These are phyloP conservation scores for Xiphias gladius DNA, from an alignment of 2,113 vertebrate species.

Conservation along the genomic window DNA sequence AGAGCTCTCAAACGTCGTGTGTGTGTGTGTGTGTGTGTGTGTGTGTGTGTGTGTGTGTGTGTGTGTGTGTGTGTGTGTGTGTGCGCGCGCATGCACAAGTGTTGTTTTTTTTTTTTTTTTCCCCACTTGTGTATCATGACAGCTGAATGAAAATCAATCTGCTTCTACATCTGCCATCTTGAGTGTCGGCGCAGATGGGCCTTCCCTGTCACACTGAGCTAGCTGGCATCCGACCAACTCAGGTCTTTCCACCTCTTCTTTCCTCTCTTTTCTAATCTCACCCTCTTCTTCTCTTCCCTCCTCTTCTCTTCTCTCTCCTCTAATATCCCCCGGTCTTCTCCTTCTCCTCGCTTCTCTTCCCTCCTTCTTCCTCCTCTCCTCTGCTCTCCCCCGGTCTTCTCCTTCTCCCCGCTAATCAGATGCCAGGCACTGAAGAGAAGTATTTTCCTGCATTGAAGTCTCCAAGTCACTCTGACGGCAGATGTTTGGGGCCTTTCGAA, in stretches of 20 bases:
- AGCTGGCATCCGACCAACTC: conserved; percentile 76
- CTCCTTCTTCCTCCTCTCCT: conserved; percentile 33
- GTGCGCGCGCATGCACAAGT: no score
- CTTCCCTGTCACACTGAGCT: conserved; percentile 74
- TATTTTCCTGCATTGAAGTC: conserved; percentile 64
- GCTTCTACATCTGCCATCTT: conserved; percentile 82
- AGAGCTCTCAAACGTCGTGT: conserved; percentile 72
- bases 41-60: conserved; percentile 42
- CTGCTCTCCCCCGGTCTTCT: conserved; percentile 27
- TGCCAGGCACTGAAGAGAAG: conserved; percentile 68
- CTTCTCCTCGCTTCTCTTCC: conserved; percentile 27
- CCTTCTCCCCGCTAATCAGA: conserved; percentile 66
- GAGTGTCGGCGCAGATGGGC: conserved; percentile 82
- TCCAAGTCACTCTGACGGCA: conserved; percentile 78
- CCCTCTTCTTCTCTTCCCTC: conserved; percentile 39
- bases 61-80: conserved; percentile 24
- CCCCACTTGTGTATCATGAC: conserved; percentile 77
- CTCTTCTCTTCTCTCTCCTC: conserved; percentile 32
- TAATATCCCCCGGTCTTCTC: conserved; percentile 18
- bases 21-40: conserved; percentile 61
- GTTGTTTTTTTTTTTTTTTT: conserved; percentile 52
- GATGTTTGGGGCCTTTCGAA: conserved; percentile 79
- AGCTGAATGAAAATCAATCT: conserved; percentile 84
- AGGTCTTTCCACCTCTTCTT: conserved; percentile 66
- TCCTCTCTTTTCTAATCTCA: conserved; percentile 46